Evolutionary conservation across 2,113 vertebrate genomes (phyloP).

Genomic region (Prunella himalayana): DNA sequence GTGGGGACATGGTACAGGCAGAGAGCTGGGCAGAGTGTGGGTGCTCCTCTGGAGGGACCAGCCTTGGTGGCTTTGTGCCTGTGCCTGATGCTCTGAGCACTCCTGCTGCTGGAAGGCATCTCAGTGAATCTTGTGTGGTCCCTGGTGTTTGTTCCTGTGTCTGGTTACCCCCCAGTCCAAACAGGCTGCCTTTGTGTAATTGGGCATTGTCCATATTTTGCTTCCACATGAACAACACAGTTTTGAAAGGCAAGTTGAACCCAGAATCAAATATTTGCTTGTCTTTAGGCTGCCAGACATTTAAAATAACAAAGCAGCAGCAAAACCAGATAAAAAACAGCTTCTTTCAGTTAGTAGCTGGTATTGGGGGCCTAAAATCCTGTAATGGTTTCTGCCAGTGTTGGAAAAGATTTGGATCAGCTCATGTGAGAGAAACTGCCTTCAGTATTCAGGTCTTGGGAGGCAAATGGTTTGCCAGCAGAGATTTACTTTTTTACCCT

Average conservation of each 20-base stretch:
- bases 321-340: neutral
- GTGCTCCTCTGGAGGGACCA: neutral
- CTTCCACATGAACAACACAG: neutral
- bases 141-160: neutral
- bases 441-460: neutral
- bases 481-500: neutral
- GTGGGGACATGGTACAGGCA: fast-evolving
- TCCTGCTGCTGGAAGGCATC: neutral
- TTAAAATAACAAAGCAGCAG: neutral
- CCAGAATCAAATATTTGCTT: neutral
- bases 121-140: neutral
- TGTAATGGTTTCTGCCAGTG: neutral
- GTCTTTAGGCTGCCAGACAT: neutral
- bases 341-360: neutral
- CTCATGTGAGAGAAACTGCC: neutral
- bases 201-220: neutral
- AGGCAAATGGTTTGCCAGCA: neutral
- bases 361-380: neutral
- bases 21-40: neutral
- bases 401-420: neutral
- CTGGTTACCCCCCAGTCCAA: neutral
- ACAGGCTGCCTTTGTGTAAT: neutral
- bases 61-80: neutral
- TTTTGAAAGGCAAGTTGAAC: neutral
- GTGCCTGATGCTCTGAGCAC: neutral